phyloP scores from a whole-genome alignment of 2,113 vertebrate genomes.

The Hymenochirus boettgeri region DNA sequence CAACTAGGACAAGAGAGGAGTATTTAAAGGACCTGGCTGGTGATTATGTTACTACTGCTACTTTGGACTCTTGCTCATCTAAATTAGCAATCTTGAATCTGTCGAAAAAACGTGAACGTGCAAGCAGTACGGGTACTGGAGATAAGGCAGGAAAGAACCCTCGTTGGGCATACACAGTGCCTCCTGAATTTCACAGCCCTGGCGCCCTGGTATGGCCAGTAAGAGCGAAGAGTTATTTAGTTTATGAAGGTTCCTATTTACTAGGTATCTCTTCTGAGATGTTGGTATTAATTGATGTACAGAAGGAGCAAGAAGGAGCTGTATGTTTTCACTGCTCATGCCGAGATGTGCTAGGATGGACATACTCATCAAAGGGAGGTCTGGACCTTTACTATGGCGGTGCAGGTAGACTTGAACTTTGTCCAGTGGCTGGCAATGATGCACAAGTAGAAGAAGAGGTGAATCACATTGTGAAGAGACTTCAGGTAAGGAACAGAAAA shows the following conservation, averaged over 20 bases:
- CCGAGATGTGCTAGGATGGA: constrained; percentile 86
- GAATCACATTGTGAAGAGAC: constrained; percentile 31
- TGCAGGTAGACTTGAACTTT: constrained; percentile 72
- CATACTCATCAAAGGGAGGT: constrained; percentile 59
- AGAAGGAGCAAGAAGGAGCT: constrained; percentile 51
- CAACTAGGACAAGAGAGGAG: constrained; percentile 82
- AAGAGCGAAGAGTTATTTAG: constrained; percentile 52
- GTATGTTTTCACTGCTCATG: constrained; percentile 85
- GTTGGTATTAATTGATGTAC: constrained; percentile 77
- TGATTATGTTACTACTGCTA: constrained; percentile 82
- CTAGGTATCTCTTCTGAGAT: constrained; percentile 78
- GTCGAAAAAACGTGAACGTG: constrained; percentile 64
- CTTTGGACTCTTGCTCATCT: constrained; percentile 81
- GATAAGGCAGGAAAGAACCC: constrained; percentile 56
- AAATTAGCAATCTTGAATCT: constrained; percentile 81
- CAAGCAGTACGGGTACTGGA: constrained; percentile 27
- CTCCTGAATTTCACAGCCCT: constrained; percentile 74
- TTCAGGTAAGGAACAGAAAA: constrained; percentile 24
- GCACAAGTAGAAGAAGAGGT: constrained; percentile 15
- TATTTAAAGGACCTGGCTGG: constrained; percentile 85
- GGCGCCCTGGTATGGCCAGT: constrained; percentile 82
- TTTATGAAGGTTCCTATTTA: constrained; percentile 65
- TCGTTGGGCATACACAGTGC: constrained; percentile 51
- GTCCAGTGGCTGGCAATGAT: constrained; percentile 70
- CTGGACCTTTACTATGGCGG: constrained; percentile 81